Base-by-base conservation (phyloP, 2,113 vertebrate species). In the Labeo catla region DNA sequence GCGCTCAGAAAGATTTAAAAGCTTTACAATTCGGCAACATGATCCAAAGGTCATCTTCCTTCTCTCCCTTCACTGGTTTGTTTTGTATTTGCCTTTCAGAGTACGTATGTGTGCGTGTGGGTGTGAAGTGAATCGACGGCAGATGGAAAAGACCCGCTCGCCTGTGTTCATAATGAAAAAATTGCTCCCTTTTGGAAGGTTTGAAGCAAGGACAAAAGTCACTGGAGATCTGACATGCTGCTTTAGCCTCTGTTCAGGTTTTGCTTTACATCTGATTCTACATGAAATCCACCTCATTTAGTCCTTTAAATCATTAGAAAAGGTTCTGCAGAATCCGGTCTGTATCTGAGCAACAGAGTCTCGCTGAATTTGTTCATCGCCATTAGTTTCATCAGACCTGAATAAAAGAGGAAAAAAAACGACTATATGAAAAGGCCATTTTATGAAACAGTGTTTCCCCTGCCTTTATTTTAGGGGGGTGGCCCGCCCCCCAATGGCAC, bases 151-250 rank as follows among this genome's bases (percentile, higher is more conserved):
- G 43, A 70, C 15, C 45, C 7, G 5, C 28, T 50, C 47, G 2
- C 28, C 49, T 39, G 49, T 47, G 13, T 45, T 63, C 16, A 82
- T 36, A 36, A 65, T 68, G 76, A 34, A 68, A 21, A 81, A 34
- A 68, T 11, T 82, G 80, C 80, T 82, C 80, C 45, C 15, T 49
- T 81, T 82, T 65, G 43, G 78, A 81, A 65, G 63, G n/a, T 68
- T 82, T 82, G 8, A 66, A 70, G 47, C 47, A n/a, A 82, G 28
- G 15, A 66, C 80, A 70, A 52, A 34, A 52, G 61, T 82, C 63
- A 52, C 6, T 21, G 5, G 9, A 21, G 43, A 66, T 61, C 57
- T n/a, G 57, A 65, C 21, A 45, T 81, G 59, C 78, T 49, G 57
- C 39, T 50, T 52, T 77, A 82, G 16, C 63, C 16, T 70, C 8